These are phyloP conservation scores for Leptocoma aspasia DNA, from an alignment of 2,113 vertebrate species.

Conservation along the genomic window DNA sequence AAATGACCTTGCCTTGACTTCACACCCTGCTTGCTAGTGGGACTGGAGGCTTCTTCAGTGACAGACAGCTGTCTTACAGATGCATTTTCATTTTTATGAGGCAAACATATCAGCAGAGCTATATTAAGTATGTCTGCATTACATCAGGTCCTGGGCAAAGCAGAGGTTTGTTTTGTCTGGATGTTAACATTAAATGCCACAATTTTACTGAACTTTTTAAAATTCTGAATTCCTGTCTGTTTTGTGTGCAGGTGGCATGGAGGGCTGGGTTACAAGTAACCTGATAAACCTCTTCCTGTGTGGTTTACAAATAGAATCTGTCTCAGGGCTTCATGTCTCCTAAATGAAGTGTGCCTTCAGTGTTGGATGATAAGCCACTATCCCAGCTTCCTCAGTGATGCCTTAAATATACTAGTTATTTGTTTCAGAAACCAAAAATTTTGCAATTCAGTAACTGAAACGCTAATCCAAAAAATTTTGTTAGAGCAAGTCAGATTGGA, in stretches of 20 bases:
- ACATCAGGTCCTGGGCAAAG: neutral
- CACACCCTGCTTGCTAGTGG: neutral
- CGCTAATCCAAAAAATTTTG: neutral
- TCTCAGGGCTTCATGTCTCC: neutral
- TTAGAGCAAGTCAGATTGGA: neutral
- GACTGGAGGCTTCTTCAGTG: neutral
- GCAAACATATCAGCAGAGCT: neutral
- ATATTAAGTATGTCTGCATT: neutral
- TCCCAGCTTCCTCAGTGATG: neutral
- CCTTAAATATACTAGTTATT: neutral
- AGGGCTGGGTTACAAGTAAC: neutral
- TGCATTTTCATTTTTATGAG: neutral
- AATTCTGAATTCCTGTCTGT: neutral
- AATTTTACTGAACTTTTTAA: neutral
- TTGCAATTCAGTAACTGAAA: neutral
- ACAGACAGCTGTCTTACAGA: neutral
- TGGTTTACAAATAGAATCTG: neutral
- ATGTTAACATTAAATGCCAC: neutral
- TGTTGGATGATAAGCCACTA: neutral
- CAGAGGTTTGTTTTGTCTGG: neutral
- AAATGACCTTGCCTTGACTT: constrained; percentile 38
- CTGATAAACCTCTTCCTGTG: neutral
- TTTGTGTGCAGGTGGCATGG: neutral
- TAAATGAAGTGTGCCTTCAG: neutral
- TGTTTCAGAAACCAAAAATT: neutral